A percentile compares a stretch with the other conserved stretches of the same genome.
Evolutionary conservation across 2,113 vertebrate genomes (phyloP).

Genomic region (Plecturocebus donacophilus): DNA sequence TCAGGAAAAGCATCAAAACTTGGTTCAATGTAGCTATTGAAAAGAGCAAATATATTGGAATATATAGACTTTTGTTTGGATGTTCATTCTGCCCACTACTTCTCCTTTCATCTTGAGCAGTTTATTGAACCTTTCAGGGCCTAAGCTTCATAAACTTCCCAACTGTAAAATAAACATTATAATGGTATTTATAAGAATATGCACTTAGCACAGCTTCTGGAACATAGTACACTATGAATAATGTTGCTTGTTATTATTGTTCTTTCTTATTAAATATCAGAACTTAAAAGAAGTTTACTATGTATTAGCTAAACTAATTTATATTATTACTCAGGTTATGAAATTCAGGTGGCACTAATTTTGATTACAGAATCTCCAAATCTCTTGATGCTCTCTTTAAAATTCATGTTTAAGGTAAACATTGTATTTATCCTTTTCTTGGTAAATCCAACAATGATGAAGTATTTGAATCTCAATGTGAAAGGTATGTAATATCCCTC

Average conservation of each 20-base stretch:
- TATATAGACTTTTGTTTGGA: background rate
- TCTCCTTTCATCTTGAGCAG: background rate
- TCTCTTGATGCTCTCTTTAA: background rate
- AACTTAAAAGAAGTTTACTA: background rate
- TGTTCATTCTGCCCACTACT: background rate
- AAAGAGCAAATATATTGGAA: background rate
- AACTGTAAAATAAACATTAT: background rate
- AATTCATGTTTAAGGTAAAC: background rate
- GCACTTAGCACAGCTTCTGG: background rate
- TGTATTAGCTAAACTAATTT: background rate
- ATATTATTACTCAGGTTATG: background rate
- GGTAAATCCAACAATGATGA: background rate
- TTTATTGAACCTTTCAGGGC: background rate
- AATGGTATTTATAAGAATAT: background rate
- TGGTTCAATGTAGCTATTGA: background rate
- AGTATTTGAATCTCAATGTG: background rate
- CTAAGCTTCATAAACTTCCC: background rate
- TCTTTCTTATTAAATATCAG: constrained; percentile 6
- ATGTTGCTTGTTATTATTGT: background rate
- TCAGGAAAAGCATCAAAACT: background rate
- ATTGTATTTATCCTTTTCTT: background rate
- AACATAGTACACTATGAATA: background rate
- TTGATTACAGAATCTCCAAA: background rate
- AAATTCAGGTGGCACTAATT: background rate
- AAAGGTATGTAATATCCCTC: background rate